A percentile compares a stretch with the other conserved stretches of the same genome.
phyloP scores from a whole-genome alignment of 2,888 invertebrate species.

The Andrena flavipes region DNA sequence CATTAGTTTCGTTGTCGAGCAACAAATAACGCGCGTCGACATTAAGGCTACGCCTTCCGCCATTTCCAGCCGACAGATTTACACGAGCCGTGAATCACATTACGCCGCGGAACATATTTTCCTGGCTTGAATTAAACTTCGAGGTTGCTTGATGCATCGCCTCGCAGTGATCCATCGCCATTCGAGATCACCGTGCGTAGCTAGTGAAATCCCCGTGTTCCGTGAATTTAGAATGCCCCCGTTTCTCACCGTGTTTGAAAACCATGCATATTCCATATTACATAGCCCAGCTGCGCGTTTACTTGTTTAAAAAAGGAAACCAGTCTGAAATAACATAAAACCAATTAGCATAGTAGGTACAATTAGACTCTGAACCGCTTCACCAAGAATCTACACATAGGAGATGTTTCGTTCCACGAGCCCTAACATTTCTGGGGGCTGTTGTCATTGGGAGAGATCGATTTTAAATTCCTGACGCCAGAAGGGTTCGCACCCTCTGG shows the following conservation, averaged over 20 bases:
- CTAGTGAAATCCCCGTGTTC: slow-evolving; percentile 9
- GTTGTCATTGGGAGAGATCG: slow-evolving; percentile 68
- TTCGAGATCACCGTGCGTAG: slow-evolving; percentile 13
- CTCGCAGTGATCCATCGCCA: slow-evolving; percentile 37
- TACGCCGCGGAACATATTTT: slow-evolving; percentile 50
- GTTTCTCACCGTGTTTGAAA: background rate
- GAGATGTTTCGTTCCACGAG: background rate
- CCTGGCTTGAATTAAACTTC: slow-evolving; percentile 49
- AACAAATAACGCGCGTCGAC: slow-evolving; percentile 51
- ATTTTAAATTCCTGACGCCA: slow-evolving; percentile 74
- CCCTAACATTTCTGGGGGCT: slow-evolving; percentile 45
- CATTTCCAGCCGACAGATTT: slow-evolving; percentile 44
- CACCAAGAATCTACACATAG: background rate
- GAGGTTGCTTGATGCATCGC: slow-evolving; percentile 45
- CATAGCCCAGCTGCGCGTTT: background rate
- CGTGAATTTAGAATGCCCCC: slow-evolving; percentile 5
- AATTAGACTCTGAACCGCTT: background rate
- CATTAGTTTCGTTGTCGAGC: slow-evolving; percentile 28
- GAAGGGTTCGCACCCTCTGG: slow-evolving; percentile 65
- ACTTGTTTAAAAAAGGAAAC: background rate
- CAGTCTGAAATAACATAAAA: background rate
- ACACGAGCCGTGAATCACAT: slow-evolving; percentile 53
- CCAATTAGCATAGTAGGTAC: background rate
- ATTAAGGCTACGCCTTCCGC: slow-evolving; percentile 38
- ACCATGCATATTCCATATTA: background rate